phyloP scores from a whole-genome alignment of 2,888 invertebrate species.

The Aethes cnicana region DNA sequence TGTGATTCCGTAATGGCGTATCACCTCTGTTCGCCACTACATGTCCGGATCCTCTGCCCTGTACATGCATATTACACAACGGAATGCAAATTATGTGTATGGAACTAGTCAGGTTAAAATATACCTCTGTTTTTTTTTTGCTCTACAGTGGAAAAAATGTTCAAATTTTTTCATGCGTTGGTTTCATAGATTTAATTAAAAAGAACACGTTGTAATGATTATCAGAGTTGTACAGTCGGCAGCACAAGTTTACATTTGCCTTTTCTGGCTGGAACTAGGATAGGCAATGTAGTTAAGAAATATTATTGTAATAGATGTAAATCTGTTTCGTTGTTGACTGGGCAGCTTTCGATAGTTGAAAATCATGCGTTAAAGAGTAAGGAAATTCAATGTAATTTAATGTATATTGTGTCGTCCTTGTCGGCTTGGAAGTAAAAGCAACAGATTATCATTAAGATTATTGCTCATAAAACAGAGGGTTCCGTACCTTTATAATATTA shows the following conservation, averaged over 20 bases:
- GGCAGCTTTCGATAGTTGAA: constrained; percentile 10
- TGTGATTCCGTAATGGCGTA: background rate
- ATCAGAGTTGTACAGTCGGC: constrained; percentile 15
- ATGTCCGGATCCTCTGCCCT: background rate
- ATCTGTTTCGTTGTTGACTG: constrained; percentile 16
- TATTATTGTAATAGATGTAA: background rate
- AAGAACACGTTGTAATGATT: constrained; percentile 9
- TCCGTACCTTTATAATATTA: constrained; percentile 25
- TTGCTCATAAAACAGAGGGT: constrained; percentile 27
- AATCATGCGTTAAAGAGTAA: constrained; percentile 27
- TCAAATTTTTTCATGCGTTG: constrained; percentile 7
- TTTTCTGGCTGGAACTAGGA: constrained; percentile 17
- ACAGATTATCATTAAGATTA: constrained; percentile 24
- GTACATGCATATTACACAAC: constrained; percentile 52
- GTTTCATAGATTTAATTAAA: constrained; percentile 30
- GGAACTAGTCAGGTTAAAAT: constrained; percentile 73
- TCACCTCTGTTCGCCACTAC: background rate
- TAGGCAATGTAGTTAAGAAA: constrained; percentile 16
- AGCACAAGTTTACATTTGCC: constrained; percentile 7
- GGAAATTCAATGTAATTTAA: constrained; percentile 43
- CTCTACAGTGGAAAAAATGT: constrained; percentile 10
- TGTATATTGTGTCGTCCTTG: constrained; percentile 78
- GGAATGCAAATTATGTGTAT: constrained; percentile 67
- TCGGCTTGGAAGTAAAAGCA: constrained; percentile 44
- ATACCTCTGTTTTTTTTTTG: constrained; percentile 55